Evolutionary conservation across 2,113 vertebrate genomes (phyloP).

Genomic region (Pedetes capensis): DNA sequence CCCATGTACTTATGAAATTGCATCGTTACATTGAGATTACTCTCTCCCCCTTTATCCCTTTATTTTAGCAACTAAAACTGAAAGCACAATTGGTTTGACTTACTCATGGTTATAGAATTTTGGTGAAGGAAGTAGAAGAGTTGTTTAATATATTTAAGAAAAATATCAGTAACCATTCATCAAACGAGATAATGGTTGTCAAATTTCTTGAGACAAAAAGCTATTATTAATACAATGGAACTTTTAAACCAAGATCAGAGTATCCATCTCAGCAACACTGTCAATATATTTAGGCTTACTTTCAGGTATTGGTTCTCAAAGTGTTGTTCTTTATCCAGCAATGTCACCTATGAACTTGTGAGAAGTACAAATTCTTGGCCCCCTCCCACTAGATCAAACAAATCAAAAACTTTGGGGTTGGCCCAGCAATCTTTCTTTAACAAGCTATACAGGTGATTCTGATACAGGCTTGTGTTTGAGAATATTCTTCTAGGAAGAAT

Average conservation of each 20-base stretch:
- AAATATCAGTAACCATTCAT: not conserved
- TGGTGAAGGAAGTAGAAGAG: not conserved
- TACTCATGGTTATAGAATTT: not conserved
- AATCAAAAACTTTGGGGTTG: not conserved
- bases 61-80: not conserved
- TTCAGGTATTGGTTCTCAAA: not conserved
- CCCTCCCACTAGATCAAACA: too few species aligned
- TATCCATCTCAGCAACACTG: not conserved
- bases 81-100: not conserved
- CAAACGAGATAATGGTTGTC: not conserved
- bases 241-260: not conserved
- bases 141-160: not conserved
- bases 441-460: not conserved
- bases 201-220: constrained; percentile 1
- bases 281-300: not conserved
- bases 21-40: too few species aligned
- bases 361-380: not conserved
- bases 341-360: not conserved
- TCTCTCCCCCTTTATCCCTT: too few species aligned
- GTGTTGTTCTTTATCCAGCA: not conserved
- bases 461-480: not conserved
- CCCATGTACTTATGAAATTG: too few species aligned
- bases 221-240: not conserved
- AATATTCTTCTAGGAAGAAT: not conserved
- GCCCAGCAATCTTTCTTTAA: not conserved